Evolutionary conservation across 2,888 invertebrate species (phyloP).

Genomic region (Agrotis puta): DNA sequence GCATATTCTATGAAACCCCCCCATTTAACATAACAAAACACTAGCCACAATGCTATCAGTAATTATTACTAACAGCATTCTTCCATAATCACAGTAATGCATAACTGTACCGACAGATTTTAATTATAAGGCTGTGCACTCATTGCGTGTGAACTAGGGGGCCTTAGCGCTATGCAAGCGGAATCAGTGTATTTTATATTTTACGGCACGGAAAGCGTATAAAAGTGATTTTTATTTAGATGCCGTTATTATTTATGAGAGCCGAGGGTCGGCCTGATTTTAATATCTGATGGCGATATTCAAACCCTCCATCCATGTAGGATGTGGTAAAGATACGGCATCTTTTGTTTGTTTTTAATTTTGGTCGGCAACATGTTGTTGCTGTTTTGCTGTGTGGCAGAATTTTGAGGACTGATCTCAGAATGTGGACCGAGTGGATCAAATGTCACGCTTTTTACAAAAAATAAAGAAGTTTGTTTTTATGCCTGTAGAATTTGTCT

Average conservation of each 20-base stretch:
- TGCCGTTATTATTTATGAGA: conserved; percentile 73
- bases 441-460: not conserved
- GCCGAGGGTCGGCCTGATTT: conserved; percentile 66
- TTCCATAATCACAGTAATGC: conserved; percentile 29
- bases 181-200: conserved; percentile 63
- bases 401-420: not conserved
- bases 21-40: conserved; percentile 8
- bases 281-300: conserved; percentile 69
- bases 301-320: conserved; percentile 55
- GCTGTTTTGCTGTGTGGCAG: conserved; percentile 12
- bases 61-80: conserved; percentile 15
- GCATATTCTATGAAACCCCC: conserved; percentile 1
- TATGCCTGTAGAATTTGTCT: not conserved
- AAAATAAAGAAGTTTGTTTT: not conserved
- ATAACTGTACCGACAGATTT: conserved; percentile 22
- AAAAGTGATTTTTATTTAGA: conserved; percentile 74
- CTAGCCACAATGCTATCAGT: conserved; percentile 4
- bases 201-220: conserved; percentile 66
- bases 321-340: conserved; percentile 52
- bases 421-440: not conserved
- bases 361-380: conserved; percentile 19
- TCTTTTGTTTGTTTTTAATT: conserved; percentile 54
- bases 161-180: conserved; percentile 40
- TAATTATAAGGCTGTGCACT: conserved; percentile 40
- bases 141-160: conserved; percentile 33